Percentiles rank a stretch among this genome's conserved stretches.
phyloP scores from a whole-genome alignment of 2,797 vertebrate species.

The Brachyrhaphis roseni region DNA sequence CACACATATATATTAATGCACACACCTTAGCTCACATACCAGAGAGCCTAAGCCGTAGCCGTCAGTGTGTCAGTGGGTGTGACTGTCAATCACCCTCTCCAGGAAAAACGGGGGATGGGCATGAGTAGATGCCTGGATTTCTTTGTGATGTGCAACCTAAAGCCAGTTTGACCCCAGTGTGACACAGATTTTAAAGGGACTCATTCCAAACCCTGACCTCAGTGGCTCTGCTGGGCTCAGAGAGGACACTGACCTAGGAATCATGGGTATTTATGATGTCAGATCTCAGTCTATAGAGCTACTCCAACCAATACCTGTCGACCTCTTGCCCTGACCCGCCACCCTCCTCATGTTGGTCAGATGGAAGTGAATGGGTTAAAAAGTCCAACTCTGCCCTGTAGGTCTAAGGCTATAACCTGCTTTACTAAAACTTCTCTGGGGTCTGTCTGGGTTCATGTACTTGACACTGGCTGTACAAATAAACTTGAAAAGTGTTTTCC shows the following conservation, averaged over 20 bases:
- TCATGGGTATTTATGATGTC: constrained; percentile 74
- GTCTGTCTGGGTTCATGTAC: constrained; percentile 64
- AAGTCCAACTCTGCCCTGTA: constrained; percentile 65
- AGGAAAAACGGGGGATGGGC: constrained; percentile 34
- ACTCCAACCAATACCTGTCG: constrained; percentile 68
- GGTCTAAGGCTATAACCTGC: constrained; percentile 71
- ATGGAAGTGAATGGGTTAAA: constrained; percentile 60
- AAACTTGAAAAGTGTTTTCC: constrained; percentile 35
- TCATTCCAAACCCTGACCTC: constrained; percentile 49
- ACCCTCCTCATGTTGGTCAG: constrained; percentile 63
- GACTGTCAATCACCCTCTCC: constrained; percentile 76
- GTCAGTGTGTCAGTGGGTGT: constrained; percentile 67
- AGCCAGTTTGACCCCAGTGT: constrained; percentile 67
- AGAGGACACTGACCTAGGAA: constrained; percentile 74
- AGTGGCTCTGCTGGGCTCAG: constrained; percentile 69
- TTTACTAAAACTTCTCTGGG: constrained; percentile 40
- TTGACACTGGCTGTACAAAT: constrained; percentile 66
- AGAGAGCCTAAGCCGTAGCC: constrained; percentile 59
- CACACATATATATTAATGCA: constrained; percentile 12
- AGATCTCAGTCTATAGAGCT: constrained; percentile 71
- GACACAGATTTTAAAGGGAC: constrained; percentile 56
- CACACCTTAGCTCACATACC: constrained; percentile 47
- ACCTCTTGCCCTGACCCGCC: constrained; percentile 74
- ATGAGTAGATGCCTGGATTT: constrained; percentile 39
- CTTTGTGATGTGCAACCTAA: constrained; percentile 67